These are phyloP conservation scores for Peribatodes rhomboidaria DNA, from an alignment of 2,888 invertebrate genomes.

Conservation along the genomic window DNA sequence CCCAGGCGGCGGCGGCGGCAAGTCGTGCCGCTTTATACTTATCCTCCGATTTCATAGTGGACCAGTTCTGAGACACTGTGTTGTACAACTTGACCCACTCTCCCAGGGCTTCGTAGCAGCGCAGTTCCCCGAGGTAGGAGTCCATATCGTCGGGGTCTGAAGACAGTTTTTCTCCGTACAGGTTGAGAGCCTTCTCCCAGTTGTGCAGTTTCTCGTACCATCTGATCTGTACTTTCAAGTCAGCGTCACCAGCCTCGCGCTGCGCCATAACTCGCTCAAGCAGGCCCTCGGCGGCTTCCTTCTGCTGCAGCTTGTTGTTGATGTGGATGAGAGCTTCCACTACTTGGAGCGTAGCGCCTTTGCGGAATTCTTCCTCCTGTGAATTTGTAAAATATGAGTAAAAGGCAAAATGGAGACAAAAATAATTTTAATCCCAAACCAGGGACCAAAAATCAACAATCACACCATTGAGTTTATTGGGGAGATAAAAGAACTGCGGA, in stretches of 20 bases:
- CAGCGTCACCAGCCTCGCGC: slow-evolving; percentile 89
- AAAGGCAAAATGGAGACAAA: too few relatives aligned
- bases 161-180: slow-evolving; percentile 93
- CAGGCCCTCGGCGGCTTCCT: slow-evolving; percentile 98
- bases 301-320: slow-evolving; percentile 99
- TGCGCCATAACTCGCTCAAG: slow-evolving; percentile 95
- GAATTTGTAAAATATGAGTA: neutral
- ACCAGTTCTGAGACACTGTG: slow-evolving; percentile 93
- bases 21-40: slow-evolving; percentile 93
- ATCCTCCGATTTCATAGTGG: slow-evolving; percentile 85
- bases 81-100: slow-evolving; percentile 97
- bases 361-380: slow-evolving; percentile 96
- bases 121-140: slow-evolving; percentile 96
- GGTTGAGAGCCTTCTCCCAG: slow-evolving; percentile 97
- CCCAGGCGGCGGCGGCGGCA: slow-evolving; percentile 98
- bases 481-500: too few relatives aligned
- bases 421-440: neutral
- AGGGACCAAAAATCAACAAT: too few relatives aligned
- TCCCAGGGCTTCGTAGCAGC: slow-evolving; percentile 98
- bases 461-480: too few relatives aligned
- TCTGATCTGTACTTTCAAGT: slow-evolving; percentile 88
- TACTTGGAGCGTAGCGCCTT: slow-evolving; percentile 93
- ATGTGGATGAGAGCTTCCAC: slow-evolving; percentile 98
- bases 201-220: slow-evolving; percentile 99
- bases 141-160: slow-evolving; percentile 90